phyloP scores from a whole-genome alignment of 2,888 invertebrate genomes.

The Acleris cristana region DNA sequence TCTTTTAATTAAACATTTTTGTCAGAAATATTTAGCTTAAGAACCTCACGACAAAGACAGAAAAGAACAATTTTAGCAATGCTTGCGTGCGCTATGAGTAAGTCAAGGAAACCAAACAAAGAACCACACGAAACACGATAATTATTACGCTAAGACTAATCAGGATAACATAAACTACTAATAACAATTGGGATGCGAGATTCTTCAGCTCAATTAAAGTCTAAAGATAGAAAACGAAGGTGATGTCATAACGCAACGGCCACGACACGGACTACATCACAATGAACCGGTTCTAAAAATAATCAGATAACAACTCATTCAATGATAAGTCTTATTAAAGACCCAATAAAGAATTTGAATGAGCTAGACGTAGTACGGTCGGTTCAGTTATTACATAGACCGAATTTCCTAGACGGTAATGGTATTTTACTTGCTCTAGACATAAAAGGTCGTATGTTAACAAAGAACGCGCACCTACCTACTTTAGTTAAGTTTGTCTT shows the following conservation, averaged over 20 bases:
- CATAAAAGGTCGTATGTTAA: too few species aligned
- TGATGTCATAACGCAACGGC: slow-evolving; percentile 18
- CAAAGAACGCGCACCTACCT: too few species aligned
- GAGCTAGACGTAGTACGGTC: not conserved
- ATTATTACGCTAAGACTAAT: slow-evolving; percentile 9
- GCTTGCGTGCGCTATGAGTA: slow-evolving; percentile 14
- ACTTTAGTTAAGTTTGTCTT: too few species aligned
- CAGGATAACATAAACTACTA: slow-evolving; percentile 8
- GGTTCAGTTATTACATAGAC: too few species aligned
- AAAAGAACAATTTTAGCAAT: not conserved
- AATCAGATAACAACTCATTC: slow-evolving; percentile 11
- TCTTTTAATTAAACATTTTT: too few species aligned
- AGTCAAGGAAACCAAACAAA: slow-evolving; percentile 31
- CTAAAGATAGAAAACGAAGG: slow-evolving; percentile 13
- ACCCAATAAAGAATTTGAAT: slow-evolving; percentile 4
- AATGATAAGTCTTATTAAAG: slow-evolving; percentile 1
- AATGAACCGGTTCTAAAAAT: slow-evolving; percentile 20
- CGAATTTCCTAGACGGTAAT: too few species aligned
- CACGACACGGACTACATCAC: not conserved
- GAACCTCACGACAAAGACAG: too few species aligned
- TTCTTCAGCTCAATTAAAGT: not conserved
- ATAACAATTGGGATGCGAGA: not conserved
- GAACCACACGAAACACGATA: slow-evolving; percentile 4
- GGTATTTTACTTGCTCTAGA: too few species aligned
- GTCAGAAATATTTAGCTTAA: too few species aligned